A percentile compares a stretch with the other conserved stretches of the same genome.
These are phyloP conservation scores for Solea senegalensis DNA, from an alignment of 2,113 vertebrate genomes.

Conservation along the genomic window DNA sequence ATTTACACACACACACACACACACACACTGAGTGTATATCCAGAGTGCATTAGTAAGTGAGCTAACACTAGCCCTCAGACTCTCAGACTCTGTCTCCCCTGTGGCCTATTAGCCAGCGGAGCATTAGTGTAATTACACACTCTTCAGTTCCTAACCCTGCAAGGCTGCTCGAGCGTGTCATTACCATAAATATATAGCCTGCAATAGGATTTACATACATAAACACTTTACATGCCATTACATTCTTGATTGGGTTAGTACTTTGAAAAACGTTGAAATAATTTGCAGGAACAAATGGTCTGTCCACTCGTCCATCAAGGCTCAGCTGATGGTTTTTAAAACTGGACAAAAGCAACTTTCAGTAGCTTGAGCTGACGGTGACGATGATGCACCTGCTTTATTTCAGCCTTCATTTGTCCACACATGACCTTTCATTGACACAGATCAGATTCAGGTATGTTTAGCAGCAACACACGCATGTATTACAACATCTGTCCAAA, in stretches of 20 bases:
- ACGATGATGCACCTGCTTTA: neutral
- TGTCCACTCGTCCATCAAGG: slow-evolving; percentile 33
- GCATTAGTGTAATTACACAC: slow-evolving; percentile 80
- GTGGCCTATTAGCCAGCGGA: slow-evolving; percentile 73
- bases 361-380: slow-evolving; percentile 10
- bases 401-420: neutral
- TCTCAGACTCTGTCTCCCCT: slow-evolving; percentile 58
- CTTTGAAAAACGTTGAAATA: slow-evolving; percentile 58
- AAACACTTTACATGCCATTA: slow-evolving; percentile 71
- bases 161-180: slow-evolving; percentile 67
- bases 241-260: slow-evolving; percentile 69
- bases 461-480: too few relatives aligned
- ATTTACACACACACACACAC: neutral
- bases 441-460: neutral
- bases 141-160: slow-evolving; percentile 65
- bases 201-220: slow-evolving; percentile 75
- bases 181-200: slow-evolving; percentile 73
- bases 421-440: too few relatives aligned
- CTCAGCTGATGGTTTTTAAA: slow-evolving; percentile 31
- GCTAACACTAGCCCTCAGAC: slow-evolving; percentile 55
- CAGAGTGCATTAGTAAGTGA: slow-evolving; percentile 45
- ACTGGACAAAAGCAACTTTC: slow-evolving; percentile 30
- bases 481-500: too few relatives aligned
- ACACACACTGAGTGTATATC: neutral
- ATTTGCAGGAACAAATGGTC: slow-evolving; percentile 44